Evolutionary conservation across 1,140 invertebrate species (phyloP), one percentile per base, ranked within the genome.

Genomic region (Pemphigus obesinymphae): DNA sequence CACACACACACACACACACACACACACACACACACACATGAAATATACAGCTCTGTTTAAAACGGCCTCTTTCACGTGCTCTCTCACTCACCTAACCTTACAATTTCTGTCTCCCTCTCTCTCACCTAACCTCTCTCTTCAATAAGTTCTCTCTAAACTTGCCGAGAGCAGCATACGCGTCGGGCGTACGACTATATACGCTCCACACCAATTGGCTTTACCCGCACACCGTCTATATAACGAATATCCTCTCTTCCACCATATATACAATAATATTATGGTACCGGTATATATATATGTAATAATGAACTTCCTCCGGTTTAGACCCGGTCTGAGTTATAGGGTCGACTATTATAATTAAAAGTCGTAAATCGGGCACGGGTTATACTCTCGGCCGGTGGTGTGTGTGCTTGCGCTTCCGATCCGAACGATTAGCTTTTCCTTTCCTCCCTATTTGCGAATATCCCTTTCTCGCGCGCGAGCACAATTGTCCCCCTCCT

Each of bases 331-430:
- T 26, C 53, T 78, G 76, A 80, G 37, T 80, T 80, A 63, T 80
- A 31, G 53, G n/a, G 53, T 50, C 34, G 76, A n/a, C 76, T 61
- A 45, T 80, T 80, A 80, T 80, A 80, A 80, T 80, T 80, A 80
- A 80, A 80, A 80, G 55, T 80, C 76, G 76, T 80, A 78, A 78
- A 78, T 78, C 75, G 75, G 75, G 34, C 75, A 40, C 53, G 73
- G 73, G 73, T 61, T 78, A 40, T 61, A 58, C 4, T 7, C 23
- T 72, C 43, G 20, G 34, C 20, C 23, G 68, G 23, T 17, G 23
- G 48, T 34, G 29, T 23, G 50, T 53, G 73, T 40, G 76, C 17
- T 37, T 45, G 26, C 11, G 37, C 23, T 61, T 11, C n/a, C 75
- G 53, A 78, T 78, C 53, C 75, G 23, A 43, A 61, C 76, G 76